Evolutionary conservation across 2,888 invertebrate species (phyloP), one percentile per base, ranked within the genome.

Genomic region (Eretmocerus hayati): DNA sequence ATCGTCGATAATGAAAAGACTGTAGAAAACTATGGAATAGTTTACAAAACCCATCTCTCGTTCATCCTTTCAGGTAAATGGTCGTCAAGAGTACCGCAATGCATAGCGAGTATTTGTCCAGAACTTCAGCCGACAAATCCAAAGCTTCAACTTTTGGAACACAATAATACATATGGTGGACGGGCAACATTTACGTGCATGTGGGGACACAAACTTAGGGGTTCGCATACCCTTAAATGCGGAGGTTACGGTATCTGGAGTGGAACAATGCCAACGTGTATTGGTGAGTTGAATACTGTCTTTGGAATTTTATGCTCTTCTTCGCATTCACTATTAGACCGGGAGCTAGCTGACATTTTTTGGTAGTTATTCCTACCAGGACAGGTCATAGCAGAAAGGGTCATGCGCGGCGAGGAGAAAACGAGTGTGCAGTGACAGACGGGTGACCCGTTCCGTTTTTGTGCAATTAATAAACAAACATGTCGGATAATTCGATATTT

Each of bases 111-210:
- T n/a, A 79, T 82, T 58, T 91, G 91, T 68, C 85, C 88, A 1
- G 73, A 79, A 42, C 72, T 90, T 53, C 78, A 79, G 47, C 72
- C 83, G 5, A 74, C 80, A 37, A 85, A 86, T 59, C 80, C 85
- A 0, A 85, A 85, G 65, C 75, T 90, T 39, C 82, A 81, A 62
- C 74, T 90, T 55, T 78, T 85, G 52, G 87, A 88, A 63, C 81
- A 87, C 69, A 89, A 90, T 73, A 83, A 87, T 52, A 87, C 85
- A 59, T 86, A 82, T 62, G 88, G 88, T 44, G 88, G 88, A 6
- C 79, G 84, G 43, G 87, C 87, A 13, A 79, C 85, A 58, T 91
- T 90, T 74, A 81, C 83, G 56, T 91, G 91, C 66, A 81, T 87
- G 54, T 88, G 87, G 84, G 90, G 90, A 47, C 87, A 89, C 69